phyloP scores from a whole-genome alignment of 1,140 invertebrate genomes.

The Meloidogyne chitwoodi region DNA sequence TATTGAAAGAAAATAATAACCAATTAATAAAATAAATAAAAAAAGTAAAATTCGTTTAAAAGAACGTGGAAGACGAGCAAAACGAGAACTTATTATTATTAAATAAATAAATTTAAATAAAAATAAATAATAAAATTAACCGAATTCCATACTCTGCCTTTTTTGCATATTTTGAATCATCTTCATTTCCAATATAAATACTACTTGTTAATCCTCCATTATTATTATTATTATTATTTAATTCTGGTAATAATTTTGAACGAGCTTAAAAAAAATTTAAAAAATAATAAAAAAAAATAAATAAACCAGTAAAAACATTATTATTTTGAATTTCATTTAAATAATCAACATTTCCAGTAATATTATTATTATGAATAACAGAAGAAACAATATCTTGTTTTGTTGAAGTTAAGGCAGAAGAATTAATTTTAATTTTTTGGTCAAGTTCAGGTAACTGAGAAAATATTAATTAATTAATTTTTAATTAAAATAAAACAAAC shows the following conservation, averaged over 20 bases:
- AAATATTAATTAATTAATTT: not conserved
- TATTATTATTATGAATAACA: not conserved
- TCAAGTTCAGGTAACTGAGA: conserved; percentile 21
- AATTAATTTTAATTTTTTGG: conserved; percentile 57
- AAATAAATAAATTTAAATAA: conserved; percentile 4
- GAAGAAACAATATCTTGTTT: not conserved
- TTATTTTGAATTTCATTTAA: not conserved
- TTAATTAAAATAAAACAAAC: not conserved
- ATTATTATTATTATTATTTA: not conserved
- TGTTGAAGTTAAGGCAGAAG: not conserved
- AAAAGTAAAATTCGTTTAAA: conserved; percentile 39
- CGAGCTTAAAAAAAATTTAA: conserved; percentile 22
- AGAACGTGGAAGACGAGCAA: conserved; percentile 31
- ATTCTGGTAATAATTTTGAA: conserved; percentile 19
- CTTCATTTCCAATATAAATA: conserved; percentile 14
- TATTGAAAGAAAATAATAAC: conserved; percentile 29
- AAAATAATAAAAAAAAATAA: not conserved
- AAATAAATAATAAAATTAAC: not conserved
- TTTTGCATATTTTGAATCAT: conserved; percentile 27
- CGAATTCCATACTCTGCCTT: not conserved
- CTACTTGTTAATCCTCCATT: not conserved
- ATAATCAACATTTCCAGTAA: not conserved
- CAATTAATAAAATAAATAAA: conserved; percentile 30
- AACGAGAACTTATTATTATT: conserved; percentile 19
- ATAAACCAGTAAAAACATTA: conserved; percentile 22